Conservation (phyloP, 2,888 invertebrate genomes). For the Lamellibrachia columna region DNA sequence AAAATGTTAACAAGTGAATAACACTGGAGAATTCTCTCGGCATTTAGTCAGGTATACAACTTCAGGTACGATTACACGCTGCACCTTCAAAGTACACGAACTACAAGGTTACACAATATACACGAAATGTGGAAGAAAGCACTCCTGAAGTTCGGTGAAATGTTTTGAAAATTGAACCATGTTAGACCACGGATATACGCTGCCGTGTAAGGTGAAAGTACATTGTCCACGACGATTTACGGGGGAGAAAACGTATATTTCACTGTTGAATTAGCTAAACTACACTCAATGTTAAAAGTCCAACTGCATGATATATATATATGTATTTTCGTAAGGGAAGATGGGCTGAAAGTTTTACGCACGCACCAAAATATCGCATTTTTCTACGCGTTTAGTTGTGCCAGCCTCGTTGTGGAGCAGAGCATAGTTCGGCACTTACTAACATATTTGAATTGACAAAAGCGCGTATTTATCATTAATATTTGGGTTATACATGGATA, state of each 20-base stretch:
- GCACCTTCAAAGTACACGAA: background rate
- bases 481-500: background rate
- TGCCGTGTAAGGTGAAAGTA: background rate
- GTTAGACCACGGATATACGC: background rate
- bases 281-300: background rate
- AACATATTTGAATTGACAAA: background rate
- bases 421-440: background rate
- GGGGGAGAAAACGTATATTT: background rate
- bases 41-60: background rate
- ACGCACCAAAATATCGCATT: constrained; percentile 16
- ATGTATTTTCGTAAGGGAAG: background rate
- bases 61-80: background rate
- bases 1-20: too few species aligned
- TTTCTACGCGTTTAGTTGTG: constrained; percentile 7
- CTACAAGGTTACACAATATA: background rate
- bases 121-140: background rate
- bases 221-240: background rate
- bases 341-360: background rate
- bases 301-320: background rate
- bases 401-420: constrained; percentile 7
- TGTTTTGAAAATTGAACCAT: background rate
- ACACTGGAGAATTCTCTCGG: background rate
- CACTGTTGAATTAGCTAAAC: background rate
- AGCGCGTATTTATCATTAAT: background rate
- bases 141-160: background rate